Base-by-base conservation (phyloP, 2,888 invertebrate species). In the Epinotia bilunana region DNA sequence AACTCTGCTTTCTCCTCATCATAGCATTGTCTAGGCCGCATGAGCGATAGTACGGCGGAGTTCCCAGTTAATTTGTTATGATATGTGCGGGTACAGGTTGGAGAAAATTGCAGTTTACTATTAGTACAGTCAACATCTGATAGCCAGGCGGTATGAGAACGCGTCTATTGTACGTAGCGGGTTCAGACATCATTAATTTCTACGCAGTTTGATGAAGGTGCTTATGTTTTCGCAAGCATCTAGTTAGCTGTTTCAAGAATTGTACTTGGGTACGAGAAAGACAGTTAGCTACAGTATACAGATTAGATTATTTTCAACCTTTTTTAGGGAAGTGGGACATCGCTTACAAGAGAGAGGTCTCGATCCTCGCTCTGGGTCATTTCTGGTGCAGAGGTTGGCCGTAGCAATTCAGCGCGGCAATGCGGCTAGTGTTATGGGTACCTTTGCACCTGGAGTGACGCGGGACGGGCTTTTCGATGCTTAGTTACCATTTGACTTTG, bases 1-100 rank as follows among this genome's bases (percentile, higher is more conserved):
- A 49, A 23, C 16, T 55, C 49, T 43, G 73, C 74, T 74, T 74
- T 74, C 74, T 53, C 74, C 53, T 60, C 70, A 33, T 64, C 70
- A 53, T 28, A 65, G 64, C 71, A 75, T 75, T 75, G 75, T 75
- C 60, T 33, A 4, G 13, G 39, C 7, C 18, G 23, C 60, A 60
- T 74, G 70, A 74, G 58, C 53, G 53, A 74, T 70, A 60, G 12
- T 49, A 4, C 39, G 16, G 70, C 12, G 60, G 12, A 43, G 70
- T 74, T 74, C 74, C 74, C 74, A 74, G 60, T 74, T 74, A 74
- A 74, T 74, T 74, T 74, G 74, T 71, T 74, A 70, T 74, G 70
- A 74, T 74, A 65, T 74, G 70, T 74, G 60, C 43, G 55, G 23
- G 49, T 49, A 70, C n/a, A 46, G 46, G 53, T n/a, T 28, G 13